A percentile compares a stretch with the other conserved stretches of the same genome.
phyloP scores from a whole-genome alignment of 2,113 vertebrate species.

The Hypomesus transpacificus region DNA sequence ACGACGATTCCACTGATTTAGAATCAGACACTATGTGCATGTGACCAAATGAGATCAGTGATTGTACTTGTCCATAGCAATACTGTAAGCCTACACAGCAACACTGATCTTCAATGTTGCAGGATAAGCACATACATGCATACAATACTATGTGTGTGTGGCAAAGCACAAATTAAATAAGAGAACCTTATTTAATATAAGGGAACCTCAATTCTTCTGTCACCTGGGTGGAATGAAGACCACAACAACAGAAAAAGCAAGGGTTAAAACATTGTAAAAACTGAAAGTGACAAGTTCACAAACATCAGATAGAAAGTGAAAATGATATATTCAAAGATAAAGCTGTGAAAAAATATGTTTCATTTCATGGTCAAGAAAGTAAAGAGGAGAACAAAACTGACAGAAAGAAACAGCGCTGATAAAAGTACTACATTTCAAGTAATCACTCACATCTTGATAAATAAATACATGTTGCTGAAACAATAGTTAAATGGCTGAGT shows the following conservation, averaged over 20 bases:
- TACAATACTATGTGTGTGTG: too few relatives aligned
- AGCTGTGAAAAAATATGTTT: conserved; percentile 46
- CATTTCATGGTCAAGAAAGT: conserved; percentile 51
- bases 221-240: conserved; percentile 35
- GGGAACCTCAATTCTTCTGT: conserved; percentile 27
- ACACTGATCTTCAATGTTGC: too few relatives aligned
- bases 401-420: conserved; percentile 64
- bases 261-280: conserved; percentile 49
- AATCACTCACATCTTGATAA: conserved; percentile 74
- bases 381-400: conserved; percentile 22
- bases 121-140: too few relatives aligned
- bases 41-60: conserved; percentile 9
- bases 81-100: too few relatives aligned
- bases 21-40: conserved; percentile 25
- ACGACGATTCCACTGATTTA: conserved; percentile 68
- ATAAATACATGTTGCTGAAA: conserved; percentile 74
- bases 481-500: conserved; percentile 59
- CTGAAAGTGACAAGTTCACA: conserved; percentile 26
- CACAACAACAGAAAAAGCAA: conserved; percentile 29
- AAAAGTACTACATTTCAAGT: conserved; percentile 71
- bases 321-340: conserved; percentile 23
- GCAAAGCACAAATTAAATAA: too few relatives aligned
- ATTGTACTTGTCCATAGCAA: conserved; percentile 22
- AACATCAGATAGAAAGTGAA: conserved; percentile 27
- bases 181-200: not conserved